Evolutionary conservation across 2,888 invertebrate species (phyloP), one percentile per base, ranked within the genome.

Genomic region (Hypomecis punctinalis): DNA sequence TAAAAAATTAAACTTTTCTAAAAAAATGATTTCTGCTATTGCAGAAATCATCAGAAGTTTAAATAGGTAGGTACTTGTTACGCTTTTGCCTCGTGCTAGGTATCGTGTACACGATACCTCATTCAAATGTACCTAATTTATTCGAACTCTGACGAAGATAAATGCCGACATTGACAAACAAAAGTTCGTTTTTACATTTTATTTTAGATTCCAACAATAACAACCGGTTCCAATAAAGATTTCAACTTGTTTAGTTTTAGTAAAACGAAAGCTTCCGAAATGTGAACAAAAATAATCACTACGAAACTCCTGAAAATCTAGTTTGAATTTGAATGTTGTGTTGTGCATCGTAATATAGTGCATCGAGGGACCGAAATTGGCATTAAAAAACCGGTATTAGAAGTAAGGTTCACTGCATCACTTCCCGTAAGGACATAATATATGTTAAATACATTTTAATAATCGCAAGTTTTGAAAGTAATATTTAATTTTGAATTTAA

Each of bases 171-270:
- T 43, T 39, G 63, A 54, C 39, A 59, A 54, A 63, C 58, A 63
- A 54, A 54, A 55, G 48, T 59, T 49, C 9, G 49, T 55, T 49
- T 57, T 40, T 33, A 51, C 36, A 33, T 52, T 53, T 51, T 40
- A 51, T 56, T 40, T 62, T 37, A 45, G 56, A 56, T 61, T 10
- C 46, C 52, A 63, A 63, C 47, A 58, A 33, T 58, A 63, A 58
- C 63, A 63, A 49, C 63, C 63, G 58, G 54, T 47, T 59, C 37
- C 48, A 49, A 59, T 63, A 63, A 63, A 54, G 48, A 63, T 54
- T 54, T 54, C 59, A 54, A 33, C 43, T 58, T 63, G 63, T 54
- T 59, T 63, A 63, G 43, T 54, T 63, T 63, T 39, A 39, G 53
- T 54, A 6, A 37, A 47, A 53, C 36, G 13, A 51, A 48, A 52